Evolutionary conservation across 2,797 vertebrate genomes (phyloP).

Genomic region (Chelon labrosus): DNA sequence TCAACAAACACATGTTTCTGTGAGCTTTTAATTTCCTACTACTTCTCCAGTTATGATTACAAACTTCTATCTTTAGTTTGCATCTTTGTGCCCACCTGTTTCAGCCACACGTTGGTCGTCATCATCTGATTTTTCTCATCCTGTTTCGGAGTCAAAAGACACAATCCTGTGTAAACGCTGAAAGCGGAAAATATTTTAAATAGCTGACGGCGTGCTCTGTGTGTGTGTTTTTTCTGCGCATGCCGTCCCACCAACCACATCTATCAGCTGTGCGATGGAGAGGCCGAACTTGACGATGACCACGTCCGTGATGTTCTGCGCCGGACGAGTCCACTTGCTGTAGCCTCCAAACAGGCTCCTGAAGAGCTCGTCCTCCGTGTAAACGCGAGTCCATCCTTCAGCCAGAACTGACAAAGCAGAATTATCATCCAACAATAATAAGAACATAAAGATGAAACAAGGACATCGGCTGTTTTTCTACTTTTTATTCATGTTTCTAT

Average conservation of each 20-base stretch:
- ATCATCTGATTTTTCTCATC: slow-evolving; percentile 92
- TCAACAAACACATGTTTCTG: not conserved
- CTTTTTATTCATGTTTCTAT: too few relatives aligned
- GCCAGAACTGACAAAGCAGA: slow-evolving; percentile 41
- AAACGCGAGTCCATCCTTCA: slow-evolving; percentile 71
- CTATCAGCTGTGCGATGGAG: slow-evolving; percentile 93
- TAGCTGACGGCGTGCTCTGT: not conserved
- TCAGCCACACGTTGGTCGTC: slow-evolving; percentile 95
- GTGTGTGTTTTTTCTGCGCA: not conserved
- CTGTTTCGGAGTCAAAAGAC: slow-evolving; percentile 58
- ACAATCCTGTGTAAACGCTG: not conserved
- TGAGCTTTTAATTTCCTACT: not conserved
- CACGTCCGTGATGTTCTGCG: slow-evolving; percentile 88
- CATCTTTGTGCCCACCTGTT: slow-evolving; percentile 85
- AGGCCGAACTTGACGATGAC: slow-evolving; percentile 92
- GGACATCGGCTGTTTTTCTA: too few relatives aligned
- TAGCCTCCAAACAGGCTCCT: slow-evolving; percentile 87
- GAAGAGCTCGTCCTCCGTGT: slow-evolving; percentile 89
- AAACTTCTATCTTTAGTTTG: not conserved
- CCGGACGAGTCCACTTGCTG: slow-evolving; percentile 91
- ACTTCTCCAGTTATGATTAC: too few relatives aligned
- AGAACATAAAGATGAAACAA: too few relatives aligned
- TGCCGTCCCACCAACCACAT: slow-evolving; percentile 87
- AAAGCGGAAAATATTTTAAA: not conserved
- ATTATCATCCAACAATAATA: too few relatives aligned